A percentile compares a stretch with the other conserved stretches of the same genome.
phyloP scores from a whole-genome alignment of 1,140 invertebrate genomes.

The Battus philenor region DNA sequence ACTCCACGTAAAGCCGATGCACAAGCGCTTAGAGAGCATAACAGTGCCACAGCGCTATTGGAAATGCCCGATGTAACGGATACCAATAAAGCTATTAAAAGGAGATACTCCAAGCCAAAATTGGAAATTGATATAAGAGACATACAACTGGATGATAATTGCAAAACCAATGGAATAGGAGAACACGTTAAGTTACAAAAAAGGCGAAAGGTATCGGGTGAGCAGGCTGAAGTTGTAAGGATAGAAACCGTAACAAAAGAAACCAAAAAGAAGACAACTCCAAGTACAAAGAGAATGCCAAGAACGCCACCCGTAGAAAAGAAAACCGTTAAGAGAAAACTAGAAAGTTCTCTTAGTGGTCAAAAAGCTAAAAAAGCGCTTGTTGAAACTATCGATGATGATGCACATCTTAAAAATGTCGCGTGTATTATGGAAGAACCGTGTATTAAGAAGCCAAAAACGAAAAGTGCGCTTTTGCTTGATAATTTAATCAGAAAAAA shows the following conservation, averaged over 20 bases:
- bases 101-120: conserved; percentile 64
- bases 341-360: conserved; percentile 29
- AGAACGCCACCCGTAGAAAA: conserved; percentile 46
- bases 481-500: conserved; percentile 77
- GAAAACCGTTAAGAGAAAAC: conserved; percentile 54
- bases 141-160: conserved; percentile 60
- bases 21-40: conserved; percentile 65
- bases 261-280: conserved; percentile 43
- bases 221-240: conserved; percentile 43
- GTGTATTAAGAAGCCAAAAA: conserved; percentile 55
- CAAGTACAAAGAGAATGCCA: conserved; percentile 39
- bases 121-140: conserved; percentile 72
- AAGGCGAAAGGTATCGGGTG: conserved; percentile 74
- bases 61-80: conserved; percentile 36
- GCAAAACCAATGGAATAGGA: conserved; percentile 71
- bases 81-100: conserved; percentile 50
- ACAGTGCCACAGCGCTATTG: conserved; percentile 35
- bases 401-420: conserved; percentile 40
- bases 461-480: conserved; percentile 70
- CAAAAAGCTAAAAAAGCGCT: conserved; percentile 48
- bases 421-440: conserved; percentile 40
- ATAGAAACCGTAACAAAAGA: conserved; percentile 59
- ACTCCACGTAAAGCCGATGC: conserved; percentile 52
- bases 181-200: conserved; percentile 76
- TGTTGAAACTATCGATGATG: conserved; percentile 39